Base-by-base conservation (phyloP, 2,113 vertebrate genomes). In the Lycocorax pyrrhopterus region DNA sequence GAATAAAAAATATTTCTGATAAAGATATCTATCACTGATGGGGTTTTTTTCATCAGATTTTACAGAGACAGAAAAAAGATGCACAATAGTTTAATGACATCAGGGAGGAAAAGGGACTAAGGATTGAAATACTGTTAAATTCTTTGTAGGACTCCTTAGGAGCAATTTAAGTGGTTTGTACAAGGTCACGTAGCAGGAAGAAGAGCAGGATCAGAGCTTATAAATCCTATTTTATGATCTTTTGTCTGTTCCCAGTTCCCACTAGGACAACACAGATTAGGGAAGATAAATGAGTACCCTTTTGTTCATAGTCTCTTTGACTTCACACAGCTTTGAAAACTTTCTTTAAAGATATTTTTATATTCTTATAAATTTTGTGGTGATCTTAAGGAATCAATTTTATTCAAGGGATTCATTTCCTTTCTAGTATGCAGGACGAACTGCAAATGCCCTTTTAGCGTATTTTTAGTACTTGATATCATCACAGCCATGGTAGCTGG, bases 391-490 rank as follows among this genome's bases (percentile, higher is more conserved):
- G 37, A 91, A 73, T 43, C 62, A 51, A 77, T 89, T 64, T 51
- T 37, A 62, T 92, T 75, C 35, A 53, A 56, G 27, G 56, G 19
- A 62, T 49, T 0, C 53, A 85, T 79, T 94, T 76, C 83, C 83
- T 89, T 89, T 62, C 44, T 47, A 35, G 23, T 32, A 22, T 35
- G 55, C 53, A 76, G 59, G 63, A 83, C 33, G 63, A 93, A 89
- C 53, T 51, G 37, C 58, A 94, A 80, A 79, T 76, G 55, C 67
- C 44, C 56, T 74, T 88, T 73, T 44, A 62, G 39, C 4, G 0
- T 91, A 83, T 88, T 90, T 95, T 93, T 94, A 85, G 74, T 80
- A 37, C 27, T 84, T 92, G 44, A 41, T 89, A 71, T 25, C 64
- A 87, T 84, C 81, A 69, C 41, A 64, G 16, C 60, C 41, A 25